These are phyloP conservation scores for Homarus gammarus DNA, from an alignment of 2,888 invertebrate genomes.

Conservation along the genomic window DNA sequence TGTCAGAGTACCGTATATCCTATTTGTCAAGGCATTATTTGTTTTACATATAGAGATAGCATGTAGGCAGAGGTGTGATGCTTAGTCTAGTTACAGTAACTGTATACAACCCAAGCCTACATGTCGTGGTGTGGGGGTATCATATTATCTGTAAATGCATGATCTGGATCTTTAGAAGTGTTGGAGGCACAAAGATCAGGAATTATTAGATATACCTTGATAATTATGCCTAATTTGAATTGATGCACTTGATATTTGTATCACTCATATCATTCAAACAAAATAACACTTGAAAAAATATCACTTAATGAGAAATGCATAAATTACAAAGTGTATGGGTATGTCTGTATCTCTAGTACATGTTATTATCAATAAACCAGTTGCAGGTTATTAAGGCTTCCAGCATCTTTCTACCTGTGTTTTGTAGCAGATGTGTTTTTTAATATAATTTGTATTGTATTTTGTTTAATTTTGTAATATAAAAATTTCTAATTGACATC, in stretches of 20 bases:
- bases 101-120: slow-evolving; percentile 22
- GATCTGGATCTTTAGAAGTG: no score
- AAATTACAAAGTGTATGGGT: not conserved
- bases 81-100: slow-evolving; percentile 12
- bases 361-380: not conserved
- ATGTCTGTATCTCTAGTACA: not conserved
- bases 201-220: not conserved
- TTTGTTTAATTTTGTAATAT: not conserved
- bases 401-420: not conserved
- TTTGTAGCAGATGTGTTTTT: not conserved
- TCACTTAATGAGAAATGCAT: not conserved
- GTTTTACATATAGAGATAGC: slow-evolving; percentile 27
- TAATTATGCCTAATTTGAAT: not conserved
- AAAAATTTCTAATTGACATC: not conserved
- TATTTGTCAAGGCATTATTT: slow-evolving; percentile 39
- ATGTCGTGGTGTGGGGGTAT: slow-evolving; percentile 38
- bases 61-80: slow-evolving; percentile 49
- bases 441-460: no score
- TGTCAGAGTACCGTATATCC: not conserved
- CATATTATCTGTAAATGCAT: not conserved
- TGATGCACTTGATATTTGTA: not conserved
- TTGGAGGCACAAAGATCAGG: no score
- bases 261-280: not conserved
- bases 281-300: no score
- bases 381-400: not conserved